Base-by-base conservation (phyloP, 1,140 invertebrate genomes). In the Mesaphorura yosii region DNA sequence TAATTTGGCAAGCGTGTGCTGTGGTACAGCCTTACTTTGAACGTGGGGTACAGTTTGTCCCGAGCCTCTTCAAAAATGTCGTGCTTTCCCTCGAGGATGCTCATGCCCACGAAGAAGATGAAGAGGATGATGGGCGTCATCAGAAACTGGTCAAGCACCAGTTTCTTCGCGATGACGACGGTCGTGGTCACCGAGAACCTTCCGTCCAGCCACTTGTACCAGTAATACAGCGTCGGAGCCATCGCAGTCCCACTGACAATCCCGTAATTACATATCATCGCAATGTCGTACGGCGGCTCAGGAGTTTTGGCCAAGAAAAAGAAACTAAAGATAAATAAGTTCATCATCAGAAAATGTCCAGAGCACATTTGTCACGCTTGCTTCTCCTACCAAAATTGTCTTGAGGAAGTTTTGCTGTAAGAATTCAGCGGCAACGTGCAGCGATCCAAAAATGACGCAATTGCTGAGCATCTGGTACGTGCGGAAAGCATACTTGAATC, bases 341-440 rank as follows among this genome's bases (percentile, higher is more conserved):
- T 15, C 22, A 1, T 47, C 31, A 15, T 22, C 19, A 17, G 7
- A 19, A 3, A 41, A 12, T 52, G 20, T 25, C 5, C 22, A n/a
- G 41, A 14, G 4, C 12, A 12, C 22, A 6, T 4, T 26, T 27
- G 22, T 14, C 25, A 64, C n/a, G n/a, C n/a, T n/a, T n/a, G n/a
- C n/a, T n/a, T n/a, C n/a, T n/a, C 67, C 73, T 70, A 80, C 78
- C 69, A 76, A 64, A 59, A 77, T 70, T 59, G 75, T 75, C 58
- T 75, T 82, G 20, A 76, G 78, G 28, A 83, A 74, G 26, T 75
- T 77, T 68, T 88, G 85, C 64, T 87, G 84, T 0, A 81, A 77
- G 41, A 83, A 75, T 65, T 88, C 86, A 1, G 84, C 84, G 3
- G 79, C 77, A 1, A 80, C 78, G 65, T 85, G 86, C 62, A 88